Evolutionary conservation across 2,113 vertebrate species (phyloP), one percentile per base, ranked within the genome.

Genomic region (Lepisosteus osseus): DNA sequence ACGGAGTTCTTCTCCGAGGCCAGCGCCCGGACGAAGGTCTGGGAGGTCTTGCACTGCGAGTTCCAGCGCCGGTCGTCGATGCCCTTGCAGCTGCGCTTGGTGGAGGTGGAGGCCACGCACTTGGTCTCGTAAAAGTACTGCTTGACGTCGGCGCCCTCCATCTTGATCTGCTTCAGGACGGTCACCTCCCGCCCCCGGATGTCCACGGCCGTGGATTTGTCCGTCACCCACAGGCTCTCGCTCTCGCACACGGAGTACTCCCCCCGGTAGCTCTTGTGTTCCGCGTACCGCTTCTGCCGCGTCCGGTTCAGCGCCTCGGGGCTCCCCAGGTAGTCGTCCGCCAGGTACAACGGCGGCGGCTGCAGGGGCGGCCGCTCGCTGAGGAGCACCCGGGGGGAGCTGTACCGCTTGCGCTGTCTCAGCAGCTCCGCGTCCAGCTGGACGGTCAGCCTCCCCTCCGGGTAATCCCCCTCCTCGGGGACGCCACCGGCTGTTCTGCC

Each of bases 61-160:
- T 98, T 98, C 97, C 97, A 99, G 93, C 98, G 95, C 88, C 97
- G 98, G 71, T 95, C 93, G 0, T 99, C 97, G 0, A 99, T 99
- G 7, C 97, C 97, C 0, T 95, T 91, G 82, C 97, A 99, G 67
- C 96, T 94, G 0, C 89, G 93, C 83, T 94, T 97, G 11, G 92
- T 89, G 0, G 95, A 90, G 77, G 90, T 91, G 62, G 91, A 86
- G 76, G 91, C 93, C 77, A 92, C 93, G 81, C 97, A 99, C 72
- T 92, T 90, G 0, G 97, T 99, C 83, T 99, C 97, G 0, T 94
- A 99, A 90, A 99, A 99, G 83, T 94, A 99, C 79, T 99, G 97
- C 82, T 95, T 98, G 71, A 98, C 92, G 0, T 95, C 90, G 14
- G 91, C 91, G 78, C 88, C 86, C 56, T 87, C 92, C 3, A 91